Base-by-base conservation (phyloP, 1,140 invertebrate species). In the Gonioctena quinquepunctata region DNA sequence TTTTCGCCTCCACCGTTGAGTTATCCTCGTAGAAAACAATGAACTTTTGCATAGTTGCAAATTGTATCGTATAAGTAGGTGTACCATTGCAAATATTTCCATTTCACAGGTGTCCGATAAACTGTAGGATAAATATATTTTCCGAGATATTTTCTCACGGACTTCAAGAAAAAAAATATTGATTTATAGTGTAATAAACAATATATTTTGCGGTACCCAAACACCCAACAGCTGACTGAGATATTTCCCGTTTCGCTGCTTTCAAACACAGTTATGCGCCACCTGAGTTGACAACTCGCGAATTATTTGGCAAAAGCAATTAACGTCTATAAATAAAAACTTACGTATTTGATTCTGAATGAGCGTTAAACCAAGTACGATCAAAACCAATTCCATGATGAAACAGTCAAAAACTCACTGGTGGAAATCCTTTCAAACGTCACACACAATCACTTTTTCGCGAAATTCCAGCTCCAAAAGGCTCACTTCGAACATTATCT, bases 261-360 rank as follows among this genome's bases (percentile, higher is more conserved):
- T 6, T 42, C 28, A 42, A 42, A 6, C 22, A 59, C 23, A 25
- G 23, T 59, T 23, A 59, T 25, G 33, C 16, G 33, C 3, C 33
- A 42, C 33, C 33, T 42, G 33, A 42, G 23, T 59, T 59, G 56
- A 59, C 56, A 59, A 59, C 52, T 56, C 16, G 52, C 19, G 52
- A 63, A 63, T 27, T 42, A 28, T 63, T 63, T 26, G 61, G 25
- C 25, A 49, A 63, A 63, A 27, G 13, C 48, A 42, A 22, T 42
- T 28, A 11, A 63, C 18, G 13, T 66, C 63, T 66, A 66, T 54
- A 66, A 66, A 66, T 66, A 66, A 54, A 54, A 66, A 66, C 63
- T 66, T 66, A 66, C 63, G 63, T 66, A 49, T 66, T 54, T 66
- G 23, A 66, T 27, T 61, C 16, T 61, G 48, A 26, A n/a, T 25